Conservation (phyloP, 2,113 vertebrate species). For the Isichthys henryi region DNA sequence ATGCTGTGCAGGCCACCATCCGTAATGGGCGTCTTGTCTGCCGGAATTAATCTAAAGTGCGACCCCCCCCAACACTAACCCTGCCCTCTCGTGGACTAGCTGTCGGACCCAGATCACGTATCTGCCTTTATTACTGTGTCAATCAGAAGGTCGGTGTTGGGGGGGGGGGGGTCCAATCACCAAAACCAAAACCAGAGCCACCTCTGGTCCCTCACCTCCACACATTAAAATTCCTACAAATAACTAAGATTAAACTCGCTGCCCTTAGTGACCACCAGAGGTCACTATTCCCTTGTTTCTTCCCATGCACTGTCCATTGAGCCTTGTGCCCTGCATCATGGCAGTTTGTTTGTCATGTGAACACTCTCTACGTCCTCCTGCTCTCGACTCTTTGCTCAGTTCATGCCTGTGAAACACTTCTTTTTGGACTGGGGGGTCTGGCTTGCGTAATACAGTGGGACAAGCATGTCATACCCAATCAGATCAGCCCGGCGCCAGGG, state of each 20-base stretch:
- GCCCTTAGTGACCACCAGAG: constrained; percentile 9
- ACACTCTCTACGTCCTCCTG: background rate
- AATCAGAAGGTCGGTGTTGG: constrained; percentile 13
- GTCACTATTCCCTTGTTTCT: constrained; percentile 9
- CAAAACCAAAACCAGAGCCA: background rate
- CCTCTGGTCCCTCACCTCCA: background rate
- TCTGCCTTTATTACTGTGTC: constrained; percentile 14
- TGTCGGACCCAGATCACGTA: constrained; percentile 1
- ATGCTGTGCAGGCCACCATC: constrained; percentile 8
- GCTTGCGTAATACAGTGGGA: background rate
- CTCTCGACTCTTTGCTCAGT: background rate
- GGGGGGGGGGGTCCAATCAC: background rate
- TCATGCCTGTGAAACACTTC: background rate
- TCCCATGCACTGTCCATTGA: background rate
- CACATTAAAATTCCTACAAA: background rate
- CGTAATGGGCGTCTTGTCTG: constrained; percentile 17
- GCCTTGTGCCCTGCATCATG: background rate
- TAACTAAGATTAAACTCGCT: background rate
- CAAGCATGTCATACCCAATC: background rate
- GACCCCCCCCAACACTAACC: background rate
- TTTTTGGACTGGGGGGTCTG: background rate
- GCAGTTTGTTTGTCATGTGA: background rate
- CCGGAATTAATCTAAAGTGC: constrained; percentile 16
- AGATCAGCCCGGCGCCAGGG: background rate
- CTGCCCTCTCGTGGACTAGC: background rate